These are phyloP conservation scores for Eupithecia vulgata DNA, from an alignment of 2,888 invertebrate species.

Conservation along the genomic window DNA sequence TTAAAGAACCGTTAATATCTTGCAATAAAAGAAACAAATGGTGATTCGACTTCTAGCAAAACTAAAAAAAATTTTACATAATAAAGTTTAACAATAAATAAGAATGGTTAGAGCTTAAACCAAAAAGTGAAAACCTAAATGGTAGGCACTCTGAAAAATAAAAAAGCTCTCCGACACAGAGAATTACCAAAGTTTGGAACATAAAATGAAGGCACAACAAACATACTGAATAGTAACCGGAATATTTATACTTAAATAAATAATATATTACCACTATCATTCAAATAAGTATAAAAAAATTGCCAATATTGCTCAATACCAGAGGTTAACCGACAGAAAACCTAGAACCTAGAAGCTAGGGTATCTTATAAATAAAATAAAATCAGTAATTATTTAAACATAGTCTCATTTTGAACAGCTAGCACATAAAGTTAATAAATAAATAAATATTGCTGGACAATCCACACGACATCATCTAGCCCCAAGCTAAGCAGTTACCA, in stretches of 20 bases:
- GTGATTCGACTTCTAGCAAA: neutral
- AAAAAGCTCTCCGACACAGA: neutral
- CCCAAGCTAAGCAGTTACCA: too few relatives aligned
- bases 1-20: neutral
- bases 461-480: too few relatives aligned
- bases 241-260: neutral
- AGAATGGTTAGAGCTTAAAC: neutral
- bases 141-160: neutral
- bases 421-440: too few relatives aligned
- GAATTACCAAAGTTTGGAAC: neutral
- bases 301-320: too few relatives aligned
- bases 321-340: neutral
- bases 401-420: too few relatives aligned
- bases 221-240: neutral
- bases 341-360: too few relatives aligned
- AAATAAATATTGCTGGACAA: too few relatives aligned
- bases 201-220: neutral
- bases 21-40: neutral
- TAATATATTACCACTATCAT: neutral
- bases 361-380: neutral
- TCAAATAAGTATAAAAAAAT: neutral
- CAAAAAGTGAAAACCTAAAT: neutral
- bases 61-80: neutral
- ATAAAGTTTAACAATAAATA: neutral
- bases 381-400: neutral